A percentile compares a stretch with the other conserved stretches of the same genome.
Conservation (phyloP, 2,113 vertebrate genomes). For the Epinephelus lanceolatus region DNA sequence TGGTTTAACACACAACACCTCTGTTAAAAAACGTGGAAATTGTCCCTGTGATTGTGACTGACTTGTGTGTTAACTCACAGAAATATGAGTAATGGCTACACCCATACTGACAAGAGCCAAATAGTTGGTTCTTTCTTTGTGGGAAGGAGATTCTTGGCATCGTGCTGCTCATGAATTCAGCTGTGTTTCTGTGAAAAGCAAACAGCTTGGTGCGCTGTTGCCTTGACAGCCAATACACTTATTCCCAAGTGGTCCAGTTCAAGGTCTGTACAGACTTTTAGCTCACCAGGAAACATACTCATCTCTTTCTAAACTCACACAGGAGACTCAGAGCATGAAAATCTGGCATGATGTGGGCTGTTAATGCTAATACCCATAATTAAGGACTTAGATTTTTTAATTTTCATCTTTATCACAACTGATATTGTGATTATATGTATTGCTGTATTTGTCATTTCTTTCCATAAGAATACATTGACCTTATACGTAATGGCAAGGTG, state of each 20-base stretch:
- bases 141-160: neutral
- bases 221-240: constrained; percentile 2
- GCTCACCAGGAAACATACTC: neutral
- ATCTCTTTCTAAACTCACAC: neutral
- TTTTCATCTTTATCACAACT: too few relatives aligned
- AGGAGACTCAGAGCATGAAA: neutral
- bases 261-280: neutral
- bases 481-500: too few relatives aligned
- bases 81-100: neutral
- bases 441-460: too few relatives aligned
- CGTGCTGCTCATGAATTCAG: neutral
- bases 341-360: neutral
- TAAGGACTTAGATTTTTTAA: too few relatives aligned
- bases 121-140: neutral
- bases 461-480: too few relatives aligned
- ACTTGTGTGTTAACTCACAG: neutral
- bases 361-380: too few relatives aligned
- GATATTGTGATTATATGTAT: too few relatives aligned
- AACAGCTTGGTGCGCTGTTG: constrained; percentile 3
- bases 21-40: neutral
- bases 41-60: neutral
- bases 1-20: neutral
- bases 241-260: neutral
- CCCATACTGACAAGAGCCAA: neutral
- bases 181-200: neutral